Percentiles rank a stretch among this genome's conserved stretches.
Evolutionary conservation across 1,140 invertebrate genomes (phyloP).

Genomic region (Drosophila nikananu): DNA sequence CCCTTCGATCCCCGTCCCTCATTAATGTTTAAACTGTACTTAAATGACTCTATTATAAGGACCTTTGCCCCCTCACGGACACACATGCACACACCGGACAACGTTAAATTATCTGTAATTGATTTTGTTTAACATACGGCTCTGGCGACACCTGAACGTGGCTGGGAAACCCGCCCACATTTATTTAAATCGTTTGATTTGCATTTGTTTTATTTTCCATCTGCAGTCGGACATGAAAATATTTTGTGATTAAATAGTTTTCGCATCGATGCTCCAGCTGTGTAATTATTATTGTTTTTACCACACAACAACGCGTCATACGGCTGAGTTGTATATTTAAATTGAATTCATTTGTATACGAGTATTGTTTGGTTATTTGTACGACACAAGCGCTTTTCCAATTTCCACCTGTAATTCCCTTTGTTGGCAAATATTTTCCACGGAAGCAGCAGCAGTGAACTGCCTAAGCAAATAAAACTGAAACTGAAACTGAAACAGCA

Average conservation of each 20-base stretch:
- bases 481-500: slow-evolving; percentile 20
- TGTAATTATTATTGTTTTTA: slow-evolving; percentile 43
- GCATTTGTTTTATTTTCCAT: slow-evolving; percentile 22
- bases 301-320: slow-evolving; percentile 10
- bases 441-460: slow-evolving; percentile 9
- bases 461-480: slow-evolving; percentile 37
- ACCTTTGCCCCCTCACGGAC: background rate
- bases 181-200: slow-evolving; percentile 55
- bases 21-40: slow-evolving; percentile 74
- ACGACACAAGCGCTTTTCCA: slow-evolving; percentile 1
- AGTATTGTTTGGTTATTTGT: slow-evolving; percentile 7
- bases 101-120: slow-evolving; percentile 81
- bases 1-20: slow-evolving; percentile 23
- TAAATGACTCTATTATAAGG: slow-evolving; percentile 78
- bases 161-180: background rate
- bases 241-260: slow-evolving; percentile 70
- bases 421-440: slow-evolving; percentile 38
- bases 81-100: background rate
- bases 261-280: slow-evolving; percentile 25
- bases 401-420: slow-evolving; percentile 3
- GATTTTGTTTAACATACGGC: slow-evolving; percentile 75
- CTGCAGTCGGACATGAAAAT: slow-evolving; percentile 55
- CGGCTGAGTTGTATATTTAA: slow-evolving; percentile 5
- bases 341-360: slow-evolving; percentile 20
- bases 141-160: background rate